Percentiles rank a stretch among this genome's conserved stretches.
phyloP scores from a whole-genome alignment of 35 echinoderm and acorn worm species.

The Heliocidaris erythrogramma region DNA sequence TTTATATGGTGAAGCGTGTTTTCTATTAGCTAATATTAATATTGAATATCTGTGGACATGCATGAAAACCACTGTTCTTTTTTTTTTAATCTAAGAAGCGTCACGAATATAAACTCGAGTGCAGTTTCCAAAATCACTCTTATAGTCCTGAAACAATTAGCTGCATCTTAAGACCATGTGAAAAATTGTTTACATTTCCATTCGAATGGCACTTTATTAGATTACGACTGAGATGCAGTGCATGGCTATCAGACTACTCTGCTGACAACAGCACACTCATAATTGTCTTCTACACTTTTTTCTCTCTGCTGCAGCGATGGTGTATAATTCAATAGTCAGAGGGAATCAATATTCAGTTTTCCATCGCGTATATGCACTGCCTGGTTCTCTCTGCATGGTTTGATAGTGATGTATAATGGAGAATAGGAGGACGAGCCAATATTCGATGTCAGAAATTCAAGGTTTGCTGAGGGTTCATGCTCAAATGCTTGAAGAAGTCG shows the following conservation, averaged over 20 bases:
- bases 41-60: no score
- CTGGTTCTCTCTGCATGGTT: background rate
- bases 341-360: conserved; percentile 3
- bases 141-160: no score
- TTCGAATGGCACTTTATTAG: background rate
- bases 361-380: background rate
- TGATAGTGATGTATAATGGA: background rate
- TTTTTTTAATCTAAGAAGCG: no score
- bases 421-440: background rate
- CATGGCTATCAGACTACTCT: background rate
- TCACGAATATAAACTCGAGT: no score
- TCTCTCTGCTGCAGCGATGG: background rate
- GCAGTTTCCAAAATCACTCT: no score
- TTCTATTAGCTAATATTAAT: no score
- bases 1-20: no score
- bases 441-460: conserved; percentile 18
- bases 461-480: background rate
- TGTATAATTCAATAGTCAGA: background rate
- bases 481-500: background rate
- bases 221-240: background rate
- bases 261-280: background rate
- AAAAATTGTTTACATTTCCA: no score
- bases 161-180: no score
- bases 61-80: no score
- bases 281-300: background rate